Percentiles rank a stretch among this genome's conserved stretches.
Evolutionary conservation across 2,113 vertebrate species (phyloP).

Genomic region (Strigops habroptila): DNA sequence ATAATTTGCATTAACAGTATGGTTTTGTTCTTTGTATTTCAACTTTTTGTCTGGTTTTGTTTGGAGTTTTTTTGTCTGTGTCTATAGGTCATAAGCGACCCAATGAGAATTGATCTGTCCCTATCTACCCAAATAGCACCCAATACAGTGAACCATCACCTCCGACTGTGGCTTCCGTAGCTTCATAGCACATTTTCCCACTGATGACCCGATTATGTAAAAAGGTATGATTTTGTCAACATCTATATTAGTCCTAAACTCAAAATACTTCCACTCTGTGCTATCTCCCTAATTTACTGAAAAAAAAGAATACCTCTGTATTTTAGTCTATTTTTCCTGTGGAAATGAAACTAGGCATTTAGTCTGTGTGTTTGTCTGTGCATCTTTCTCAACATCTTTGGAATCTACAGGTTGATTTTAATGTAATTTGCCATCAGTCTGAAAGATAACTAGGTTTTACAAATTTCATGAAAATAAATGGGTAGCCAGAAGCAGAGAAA

Average conservation of each 20-base stretch:
- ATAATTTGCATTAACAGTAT: background rate
- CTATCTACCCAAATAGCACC: background rate
- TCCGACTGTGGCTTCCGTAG: background rate
- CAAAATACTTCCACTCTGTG: background rate
- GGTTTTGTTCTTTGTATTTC: background rate
- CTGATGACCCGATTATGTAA: background rate
- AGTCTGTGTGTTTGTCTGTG: background rate
- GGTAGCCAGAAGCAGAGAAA: background rate
- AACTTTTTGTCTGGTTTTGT: background rate
- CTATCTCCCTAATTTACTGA: background rate
- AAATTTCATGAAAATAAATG: background rate
- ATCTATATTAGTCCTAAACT: background rate
- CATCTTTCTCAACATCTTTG: background rate
- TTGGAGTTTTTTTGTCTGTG: background rate
- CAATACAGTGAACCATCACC: background rate
- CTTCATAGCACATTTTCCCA: background rate
- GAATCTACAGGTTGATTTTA: background rate
- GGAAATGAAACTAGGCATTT: background rate
- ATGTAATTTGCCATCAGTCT: background rate
- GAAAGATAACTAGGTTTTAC: background rate
- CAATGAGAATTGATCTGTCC: background rate
- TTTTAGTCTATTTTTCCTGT: background rate
- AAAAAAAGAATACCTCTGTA: background rate
- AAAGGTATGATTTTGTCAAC: background rate
- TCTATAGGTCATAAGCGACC: background rate